Evolutionary conservation across 2,888 invertebrate species (phyloP), one percentile per base, ranked within the genome.

Genomic region (Poecilobothrus nobilitatus): DNA sequence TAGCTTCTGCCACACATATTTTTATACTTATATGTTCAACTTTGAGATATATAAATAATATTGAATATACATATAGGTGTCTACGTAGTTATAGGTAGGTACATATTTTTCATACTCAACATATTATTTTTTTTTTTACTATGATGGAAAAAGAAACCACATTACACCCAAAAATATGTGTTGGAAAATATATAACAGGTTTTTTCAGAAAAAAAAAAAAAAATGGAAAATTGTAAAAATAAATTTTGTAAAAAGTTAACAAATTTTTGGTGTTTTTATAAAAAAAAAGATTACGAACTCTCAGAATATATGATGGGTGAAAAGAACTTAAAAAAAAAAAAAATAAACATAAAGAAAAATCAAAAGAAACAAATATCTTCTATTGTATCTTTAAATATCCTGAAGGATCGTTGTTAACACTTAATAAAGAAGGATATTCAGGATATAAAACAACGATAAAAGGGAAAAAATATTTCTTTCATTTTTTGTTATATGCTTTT

Each of bases 341-440:
- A 44, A n/a, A n/a, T n/a, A 44, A 44, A 44, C 12, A 44, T 9
- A 44, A 44, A 44, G 12, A 44, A 15, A 44, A 44, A 15, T 9
- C n/a, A 37, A 53, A 53, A 41, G 41, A 41, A 41, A 18, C 18
- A 53, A 18, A 53, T 53, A 12, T 18, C 53, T 53, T 15, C 18
- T 18, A 53, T 53, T 53, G 12, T 53, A n/a, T 53, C 53, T 18
- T n/a, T 53, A 53, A 53, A 53, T 53, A 53, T 53, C 53, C 53
- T 53, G 53, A 53, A 53, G 53, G 53, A 53, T 53, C 53, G n/a
- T 53, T 53, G 53, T 53, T 53, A 53, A 53, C 53, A 53, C 53
- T 53, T 53, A 53, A 53, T 53, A 53, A 53, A 53, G 53, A 3
- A 53, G 53, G 5, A 53, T n/a, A 53, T 53, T 53, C 37, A 53